These are phyloP conservation scores for Sphaeridia pumilis DNA, from an alignment of 2,888 invertebrate genomes.

Conservation along the genomic window DNA sequence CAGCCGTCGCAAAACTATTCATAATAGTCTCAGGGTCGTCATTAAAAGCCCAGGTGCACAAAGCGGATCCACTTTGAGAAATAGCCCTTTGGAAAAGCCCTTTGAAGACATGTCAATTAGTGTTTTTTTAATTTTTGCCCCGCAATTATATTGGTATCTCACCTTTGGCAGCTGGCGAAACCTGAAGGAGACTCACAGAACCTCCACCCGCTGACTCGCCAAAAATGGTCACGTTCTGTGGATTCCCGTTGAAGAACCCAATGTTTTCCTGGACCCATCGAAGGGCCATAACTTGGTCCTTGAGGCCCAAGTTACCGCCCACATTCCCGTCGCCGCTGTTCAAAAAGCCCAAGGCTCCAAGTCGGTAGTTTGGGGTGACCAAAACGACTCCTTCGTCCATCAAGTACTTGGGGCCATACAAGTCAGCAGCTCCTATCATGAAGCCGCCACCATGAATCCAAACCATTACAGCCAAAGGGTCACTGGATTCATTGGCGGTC, in stretches of 20 bases:
- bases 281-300: neutral
- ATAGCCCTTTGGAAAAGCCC: constrained; percentile 1
- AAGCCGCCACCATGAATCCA: neutral
- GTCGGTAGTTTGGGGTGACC: neutral
- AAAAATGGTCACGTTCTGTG: neutral
- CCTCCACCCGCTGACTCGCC: neutral
- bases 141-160: neutral
- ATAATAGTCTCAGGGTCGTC: too few relatives aligned
- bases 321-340: neutral
- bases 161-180: neutral
- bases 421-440: neutral
- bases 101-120: neutral
- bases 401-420: neutral
- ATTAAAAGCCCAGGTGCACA: neutral
- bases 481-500: neutral
- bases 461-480: neutral
- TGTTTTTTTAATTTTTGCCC: neutral
- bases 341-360: neutral
- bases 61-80: constrained; percentile 3
- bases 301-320: neutral
- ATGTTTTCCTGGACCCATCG: neutral
- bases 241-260: neutral
- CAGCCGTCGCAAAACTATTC: too few relatives aligned
- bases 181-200: neutral
- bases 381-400: neutral